Evolutionary conservation across 53 echinoderm and acorn worm genomes (phyloP).

Genomic region (Patiria pectinifera): DNA sequence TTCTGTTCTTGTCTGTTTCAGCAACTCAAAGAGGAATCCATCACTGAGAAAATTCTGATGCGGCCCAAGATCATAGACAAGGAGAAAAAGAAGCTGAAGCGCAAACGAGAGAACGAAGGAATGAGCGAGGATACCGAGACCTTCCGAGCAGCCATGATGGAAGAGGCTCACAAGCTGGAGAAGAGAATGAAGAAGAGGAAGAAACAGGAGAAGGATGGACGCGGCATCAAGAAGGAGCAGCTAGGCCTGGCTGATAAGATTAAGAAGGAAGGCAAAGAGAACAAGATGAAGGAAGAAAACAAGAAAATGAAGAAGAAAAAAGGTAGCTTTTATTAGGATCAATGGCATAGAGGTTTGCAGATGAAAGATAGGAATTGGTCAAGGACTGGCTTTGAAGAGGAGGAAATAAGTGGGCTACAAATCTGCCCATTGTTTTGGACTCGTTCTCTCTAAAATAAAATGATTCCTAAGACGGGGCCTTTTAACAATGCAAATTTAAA

Average conservation of each 20-base stretch:
- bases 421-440: too few relatives aligned
- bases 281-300: conserved; percentile 82
- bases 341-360: not conserved
- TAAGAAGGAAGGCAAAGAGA: conserved; percentile 92
- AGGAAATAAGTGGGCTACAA: too few relatives aligned
- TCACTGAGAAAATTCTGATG: conserved; percentile 70
- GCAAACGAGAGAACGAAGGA: conserved; percentile 69
- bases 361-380: not conserved
- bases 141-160: conserved; percentile 55
- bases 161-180: conserved; percentile 69
- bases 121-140: conserved; percentile 44
- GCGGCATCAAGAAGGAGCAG: conserved; percentile 59
- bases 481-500: too few relatives aligned
- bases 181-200: conserved; percentile 96
- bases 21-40: conserved; percentile 88
- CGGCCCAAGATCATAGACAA: conserved; percentile 81
- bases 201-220: conserved; percentile 74
- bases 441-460: too few relatives aligned
- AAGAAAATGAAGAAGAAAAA: conserved; percentile 85
- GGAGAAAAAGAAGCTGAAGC: conserved; percentile 91
- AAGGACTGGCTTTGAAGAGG: too few relatives aligned
- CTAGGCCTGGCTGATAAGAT: conserved; percentile 46
- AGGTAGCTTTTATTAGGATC: conserved; percentile 44
- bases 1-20: conserved; percentile 2
- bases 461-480: too few relatives aligned